Conservation (phyloP, 1,140 invertebrate species). For the Anadara kagoshimensis region DNA sequence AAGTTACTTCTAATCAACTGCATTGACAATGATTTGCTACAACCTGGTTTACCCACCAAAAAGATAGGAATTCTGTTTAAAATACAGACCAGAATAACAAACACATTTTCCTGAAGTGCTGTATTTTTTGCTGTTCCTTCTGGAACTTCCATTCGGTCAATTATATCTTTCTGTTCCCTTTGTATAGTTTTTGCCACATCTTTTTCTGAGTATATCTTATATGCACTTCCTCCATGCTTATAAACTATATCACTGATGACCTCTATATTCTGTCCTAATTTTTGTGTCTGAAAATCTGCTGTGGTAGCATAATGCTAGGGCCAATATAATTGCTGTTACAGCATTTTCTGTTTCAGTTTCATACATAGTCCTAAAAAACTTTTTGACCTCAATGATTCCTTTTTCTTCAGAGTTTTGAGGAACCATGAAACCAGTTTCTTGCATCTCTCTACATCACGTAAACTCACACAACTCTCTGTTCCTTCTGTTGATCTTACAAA, state of each 20-base stretch:
- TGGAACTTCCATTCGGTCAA: conserved; percentile 46
- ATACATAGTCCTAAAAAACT: background rate
- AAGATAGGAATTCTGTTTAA: conserved; percentile 50
- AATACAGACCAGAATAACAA: conserved; percentile 52
- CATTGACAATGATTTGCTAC: conserved; percentile 52
- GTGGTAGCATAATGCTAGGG: conserved; percentile 45
- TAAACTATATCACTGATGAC: background rate
- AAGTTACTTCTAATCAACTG: conserved; percentile 50
- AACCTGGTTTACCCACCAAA: conserved; percentile 56
- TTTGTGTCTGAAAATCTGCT: conserved; percentile 32
- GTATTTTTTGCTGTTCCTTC: conserved; percentile 45
- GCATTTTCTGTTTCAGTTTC: background rate
- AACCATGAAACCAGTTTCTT: conserved; percentile 52
- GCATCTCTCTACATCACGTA: conserved; percentile 57
- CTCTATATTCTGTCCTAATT: conserved; percentile 33
- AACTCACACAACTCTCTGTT: conserved; percentile 46
- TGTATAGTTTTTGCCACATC: conserved; percentile 27
- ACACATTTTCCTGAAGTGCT: conserved; percentile 53
- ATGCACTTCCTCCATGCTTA: background rate
- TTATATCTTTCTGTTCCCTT: conserved; percentile 42
- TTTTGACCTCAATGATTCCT: background rate
- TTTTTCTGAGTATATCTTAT: background rate
- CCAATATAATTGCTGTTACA: conserved; percentile 38
- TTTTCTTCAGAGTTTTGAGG: conserved; percentile 22
- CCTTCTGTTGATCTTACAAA: conserved; percentile 44